Evolutionary conservation across 2,113 vertebrate genomes (phyloP), one percentile per base, ranked within the genome.

Genomic region (Channa maculata): DNA sequence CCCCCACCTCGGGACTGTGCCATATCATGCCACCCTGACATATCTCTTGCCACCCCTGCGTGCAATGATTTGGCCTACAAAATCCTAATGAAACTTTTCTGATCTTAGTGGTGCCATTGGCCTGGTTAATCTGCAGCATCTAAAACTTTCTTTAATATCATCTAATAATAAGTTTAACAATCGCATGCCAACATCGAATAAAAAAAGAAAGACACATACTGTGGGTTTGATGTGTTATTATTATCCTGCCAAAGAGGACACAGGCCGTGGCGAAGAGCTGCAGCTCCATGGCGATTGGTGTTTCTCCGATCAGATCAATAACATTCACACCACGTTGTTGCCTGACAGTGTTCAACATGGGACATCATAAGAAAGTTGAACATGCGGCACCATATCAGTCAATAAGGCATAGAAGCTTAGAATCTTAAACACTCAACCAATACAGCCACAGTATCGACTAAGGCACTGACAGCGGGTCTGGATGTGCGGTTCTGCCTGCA

Each of bases 161-260:
- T 24, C 24, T 24, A 24, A 41, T 41, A 5, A 41, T 41, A 41
- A 41, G 4, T 5, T 41, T 41, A 7, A 41, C 39, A 41, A 41
- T 4, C 4, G 6, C 39, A 41, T 24, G 24, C 24, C 39, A 41
- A 7, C 4, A 41, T 5, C 4, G 6, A 7, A 41, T 5, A 41
- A 41, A 41, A 7, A 41, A 41, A 41, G 6, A 4, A 41, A 41
- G 2, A 5, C 41, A 88, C 88, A 45, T 92, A 92, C 91, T 92
- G 84, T 92, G 87, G 59, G 69, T 85, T 39, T 92, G 87, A 5
- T 89, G 91, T 13, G 91, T 89, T 41, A 80, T 70, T 65, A 46
- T 38, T 15, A 87, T 61, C 65, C 78, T 92, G 80, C 86, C 87
- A 38, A 90, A 69, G 48, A 92, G 66, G 55, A 94, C 65, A 48